Conservation (phyloP, 2,888 invertebrate genomes). For the Andrena dorsata region DNA sequence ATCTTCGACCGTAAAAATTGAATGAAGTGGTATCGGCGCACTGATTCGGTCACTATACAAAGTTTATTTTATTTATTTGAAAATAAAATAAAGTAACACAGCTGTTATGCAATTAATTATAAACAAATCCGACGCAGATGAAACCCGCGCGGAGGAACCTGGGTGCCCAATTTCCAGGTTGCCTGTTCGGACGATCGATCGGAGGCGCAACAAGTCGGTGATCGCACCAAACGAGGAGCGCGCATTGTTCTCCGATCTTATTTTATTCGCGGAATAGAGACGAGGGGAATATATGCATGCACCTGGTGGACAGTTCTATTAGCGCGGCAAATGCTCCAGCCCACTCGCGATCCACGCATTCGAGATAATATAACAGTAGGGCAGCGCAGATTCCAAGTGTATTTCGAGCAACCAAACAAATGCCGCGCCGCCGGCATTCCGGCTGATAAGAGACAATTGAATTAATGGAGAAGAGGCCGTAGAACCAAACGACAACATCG, state of each 20-base stretch:
- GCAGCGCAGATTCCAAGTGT: slow-evolving; percentile 44
- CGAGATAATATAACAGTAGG: slow-evolving; percentile 26
- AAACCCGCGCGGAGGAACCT: no score
- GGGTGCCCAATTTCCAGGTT: background rate
- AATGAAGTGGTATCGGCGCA: no score
- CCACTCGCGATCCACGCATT: slow-evolving; percentile 22
- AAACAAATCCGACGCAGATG: no score
- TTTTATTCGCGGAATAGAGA: background rate
- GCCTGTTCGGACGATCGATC: background rate
- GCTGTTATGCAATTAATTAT: no score
- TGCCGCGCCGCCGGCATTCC: slow-evolving; percentile 61
- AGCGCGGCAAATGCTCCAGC: slow-evolving; percentile 23
- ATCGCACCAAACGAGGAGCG: background rate
- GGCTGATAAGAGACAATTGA: slow-evolving; percentile 75
- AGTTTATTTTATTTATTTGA: no score
- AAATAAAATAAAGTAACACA: no score
- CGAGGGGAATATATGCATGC: background rate
- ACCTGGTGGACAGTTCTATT: background rate
- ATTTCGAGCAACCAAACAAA: slow-evolving; percentile 68
- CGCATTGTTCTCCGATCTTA: slow-evolving; percentile 23
- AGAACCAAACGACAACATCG: slow-evolving; percentile 72
- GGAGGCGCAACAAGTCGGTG: background rate
- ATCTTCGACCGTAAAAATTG: no score
- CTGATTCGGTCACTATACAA: no score
- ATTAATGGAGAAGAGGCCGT: slow-evolving; percentile 79